Evolutionary conservation across 2,113 vertebrate genomes (phyloP).

Genomic region (human (Homo sapiens)): DNA sequence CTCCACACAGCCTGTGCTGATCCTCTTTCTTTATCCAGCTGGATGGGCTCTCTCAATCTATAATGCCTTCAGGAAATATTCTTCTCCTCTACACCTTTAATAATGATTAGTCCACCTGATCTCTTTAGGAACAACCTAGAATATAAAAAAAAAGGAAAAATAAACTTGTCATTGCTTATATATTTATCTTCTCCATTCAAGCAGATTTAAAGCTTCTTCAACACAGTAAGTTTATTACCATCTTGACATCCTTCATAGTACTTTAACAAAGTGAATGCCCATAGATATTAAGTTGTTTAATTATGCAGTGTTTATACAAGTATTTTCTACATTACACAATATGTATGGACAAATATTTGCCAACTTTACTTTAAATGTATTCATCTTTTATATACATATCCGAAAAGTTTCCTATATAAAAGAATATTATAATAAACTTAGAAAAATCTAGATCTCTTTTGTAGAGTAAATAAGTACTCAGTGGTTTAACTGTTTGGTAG

Average conservation of each 20-base stretch:
- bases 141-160: constrained; percentile 13
- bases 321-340: neutral
- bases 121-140: constrained; percentile 9
- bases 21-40: neutral
- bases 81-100: neutral
- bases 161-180: neutral
- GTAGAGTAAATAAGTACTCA: neutral
- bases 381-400: neutral
- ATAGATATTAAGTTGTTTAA: neutral
- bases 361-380: neutral
- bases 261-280: constrained; percentile 11
- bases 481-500: constrained; percentile 3
- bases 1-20: neutral
- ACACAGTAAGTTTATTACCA: neutral
- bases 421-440: neutral
- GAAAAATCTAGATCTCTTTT: neutral
- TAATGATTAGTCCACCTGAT: neutral
- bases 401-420: neutral
- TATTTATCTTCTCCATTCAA: neutral
- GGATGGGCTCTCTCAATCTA: neutral
- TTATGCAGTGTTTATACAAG: neutral
- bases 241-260: neutral
- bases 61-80: neutral
- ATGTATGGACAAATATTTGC: neutral
- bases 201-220: neutral